phyloP scores from a whole-genome alignment of 2,113 vertebrate species.

The Lepisosteus osseus region DNA sequence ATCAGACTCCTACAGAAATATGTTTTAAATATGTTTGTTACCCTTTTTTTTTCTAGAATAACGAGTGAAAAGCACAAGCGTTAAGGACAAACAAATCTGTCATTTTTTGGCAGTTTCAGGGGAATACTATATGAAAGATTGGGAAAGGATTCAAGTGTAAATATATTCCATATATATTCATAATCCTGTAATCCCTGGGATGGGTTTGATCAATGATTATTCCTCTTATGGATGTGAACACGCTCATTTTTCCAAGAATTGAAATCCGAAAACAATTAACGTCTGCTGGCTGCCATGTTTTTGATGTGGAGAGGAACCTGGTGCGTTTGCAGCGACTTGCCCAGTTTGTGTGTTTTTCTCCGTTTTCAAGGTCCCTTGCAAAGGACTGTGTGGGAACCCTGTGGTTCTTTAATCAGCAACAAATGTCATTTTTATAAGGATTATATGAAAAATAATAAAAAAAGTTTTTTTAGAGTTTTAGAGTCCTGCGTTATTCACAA shows the following conservation, averaged over 20 bases:
- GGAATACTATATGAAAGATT: slow-evolving; percentile 42
- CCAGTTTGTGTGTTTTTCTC: slow-evolving; percentile 41
- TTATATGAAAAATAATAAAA: not conserved
- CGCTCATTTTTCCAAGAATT: slow-evolving; percentile 8
- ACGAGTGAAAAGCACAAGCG: slow-evolving; percentile 3
- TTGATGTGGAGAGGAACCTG: slow-evolving; percentile 70
- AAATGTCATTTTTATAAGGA: slow-evolving; percentile 60
- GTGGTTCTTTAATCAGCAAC: slow-evolving; percentile 70
- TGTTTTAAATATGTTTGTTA: not conserved
- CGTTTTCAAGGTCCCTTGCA: slow-evolving; percentile 71
- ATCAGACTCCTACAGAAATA: too few relatives aligned
- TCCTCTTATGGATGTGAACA: slow-evolving; percentile 16
- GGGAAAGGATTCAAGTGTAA: slow-evolving; percentile 21
- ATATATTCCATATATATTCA: slow-evolving; percentile 15
- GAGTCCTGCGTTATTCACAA: not conserved
- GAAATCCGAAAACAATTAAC: slow-evolving; percentile 50
- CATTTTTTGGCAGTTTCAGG: slow-evolving; percentile 10
- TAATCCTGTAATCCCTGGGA: slow-evolving; percentile 11
- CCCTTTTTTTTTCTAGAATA: not conserved
- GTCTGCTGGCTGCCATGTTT: slow-evolving; percentile 55
- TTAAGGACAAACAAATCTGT: slow-evolving; percentile 23
- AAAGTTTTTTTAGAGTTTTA: not conserved
- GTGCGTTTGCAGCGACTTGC: slow-evolving; percentile 68
- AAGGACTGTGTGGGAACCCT: slow-evolving; percentile 74
- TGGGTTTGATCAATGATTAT: slow-evolving; percentile 10